Percentiles rank a stretch among this genome's conserved stretches.
phyloP scores from a whole-genome alignment of 2,888 invertebrate species.

The Anorthoa munda region DNA sequence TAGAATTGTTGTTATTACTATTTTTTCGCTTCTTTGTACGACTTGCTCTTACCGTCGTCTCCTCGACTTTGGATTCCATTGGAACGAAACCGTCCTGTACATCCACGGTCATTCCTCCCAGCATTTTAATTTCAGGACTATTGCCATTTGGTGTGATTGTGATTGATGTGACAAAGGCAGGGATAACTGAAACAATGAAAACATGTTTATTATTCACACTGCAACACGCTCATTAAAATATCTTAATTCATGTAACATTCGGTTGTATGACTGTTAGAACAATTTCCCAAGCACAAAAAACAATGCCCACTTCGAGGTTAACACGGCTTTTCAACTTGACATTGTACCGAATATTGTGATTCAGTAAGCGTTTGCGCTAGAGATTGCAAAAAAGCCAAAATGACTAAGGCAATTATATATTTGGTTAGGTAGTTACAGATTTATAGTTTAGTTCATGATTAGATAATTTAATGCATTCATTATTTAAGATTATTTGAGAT shows the following conservation, averaged over 20 bases:
- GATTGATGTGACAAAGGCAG: slow-evolving; percentile 80
- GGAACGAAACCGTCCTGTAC: slow-evolving; percentile 80
- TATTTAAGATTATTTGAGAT: too few relatives aligned
- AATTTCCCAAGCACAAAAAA: slow-evolving; percentile 72
- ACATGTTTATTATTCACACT: slow-evolving; percentile 33
- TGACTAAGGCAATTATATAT: not conserved
- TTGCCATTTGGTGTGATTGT: slow-evolving; percentile 89
- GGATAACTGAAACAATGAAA: slow-evolving; percentile 85
- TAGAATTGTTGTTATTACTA: slow-evolving; percentile 76
- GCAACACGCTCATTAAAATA: slow-evolving; percentile 51
- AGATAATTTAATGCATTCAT: not conserved
- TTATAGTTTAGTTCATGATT: slow-evolving; percentile 3
- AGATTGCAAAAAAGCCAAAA: slow-evolving; percentile 31
- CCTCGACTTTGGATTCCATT: slow-evolving; percentile 70
- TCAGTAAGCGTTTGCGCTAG: slow-evolving; percentile 30
- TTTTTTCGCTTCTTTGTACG: slow-evolving; percentile 59
- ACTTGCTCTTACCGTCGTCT: slow-evolving; percentile 66
- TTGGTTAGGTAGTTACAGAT: too few relatives aligned
- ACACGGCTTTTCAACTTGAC: slow-evolving; percentile 74
- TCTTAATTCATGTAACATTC: slow-evolving; percentile 21
- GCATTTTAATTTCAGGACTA: slow-evolving; percentile 87
- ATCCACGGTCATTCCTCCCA: slow-evolving; percentile 82
- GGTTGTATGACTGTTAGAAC: slow-evolving; percentile 52
- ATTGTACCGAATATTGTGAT: slow-evolving; percentile 70
- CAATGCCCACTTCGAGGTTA: slow-evolving; percentile 73